Conservation (phyloP, 2,113 vertebrate species). For the Petaurus breviceps region DNA sequence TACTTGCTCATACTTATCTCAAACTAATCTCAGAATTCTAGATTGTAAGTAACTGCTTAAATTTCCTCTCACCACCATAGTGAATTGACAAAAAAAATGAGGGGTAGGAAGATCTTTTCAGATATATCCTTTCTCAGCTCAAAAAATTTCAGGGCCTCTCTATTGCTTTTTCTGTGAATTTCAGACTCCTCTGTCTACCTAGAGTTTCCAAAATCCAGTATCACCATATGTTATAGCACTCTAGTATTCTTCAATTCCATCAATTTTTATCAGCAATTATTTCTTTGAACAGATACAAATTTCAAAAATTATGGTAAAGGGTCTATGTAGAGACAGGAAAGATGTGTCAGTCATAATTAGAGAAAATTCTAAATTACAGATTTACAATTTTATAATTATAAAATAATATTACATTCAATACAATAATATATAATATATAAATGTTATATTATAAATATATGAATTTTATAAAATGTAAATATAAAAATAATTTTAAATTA, state of each 20-base stretch:
- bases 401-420: too few relatives aligned
- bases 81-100: not conserved
- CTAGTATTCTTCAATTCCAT: not conserved
- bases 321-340: not conserved
- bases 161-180: not conserved
- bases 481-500: too few relatives aligned
- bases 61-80: not conserved
- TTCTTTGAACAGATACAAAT: not conserved
- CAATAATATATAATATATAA: too few relatives aligned
- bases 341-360: not conserved
- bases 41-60: not conserved
- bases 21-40: not conserved
- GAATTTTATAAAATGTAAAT: too few relatives aligned
- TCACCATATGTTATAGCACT: not conserved
- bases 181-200: not conserved
- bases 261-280: not conserved
- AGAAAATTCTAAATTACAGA: not conserved
- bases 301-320: not conserved
- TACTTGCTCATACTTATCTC: not conserved
- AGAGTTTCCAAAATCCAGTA: not conserved
- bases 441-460: too few relatives aligned
- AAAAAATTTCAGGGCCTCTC: not conserved
- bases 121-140: not conserved
- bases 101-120: not conserved
- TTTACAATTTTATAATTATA: not conserved